Conservation (phyloP, 2,113 vertebrate genomes). For the Passer montanus region DNA sequence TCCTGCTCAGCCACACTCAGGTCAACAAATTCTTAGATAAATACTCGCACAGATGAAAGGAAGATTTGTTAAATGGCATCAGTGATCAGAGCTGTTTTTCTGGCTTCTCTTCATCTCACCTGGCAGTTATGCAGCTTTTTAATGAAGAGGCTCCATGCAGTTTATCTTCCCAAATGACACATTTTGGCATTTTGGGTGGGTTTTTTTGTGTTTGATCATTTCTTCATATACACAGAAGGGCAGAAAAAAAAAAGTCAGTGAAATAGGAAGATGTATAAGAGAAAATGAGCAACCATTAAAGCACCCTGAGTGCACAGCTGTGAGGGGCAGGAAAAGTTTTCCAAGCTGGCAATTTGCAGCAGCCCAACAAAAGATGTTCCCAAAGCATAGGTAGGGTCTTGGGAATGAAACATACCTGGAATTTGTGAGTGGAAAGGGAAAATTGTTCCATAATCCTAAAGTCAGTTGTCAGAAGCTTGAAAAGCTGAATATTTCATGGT, state of each 20-base stretch:
- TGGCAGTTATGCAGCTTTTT: neutral
- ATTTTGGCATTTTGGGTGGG: neutral
- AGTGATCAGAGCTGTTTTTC: neutral
- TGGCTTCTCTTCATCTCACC: neutral
- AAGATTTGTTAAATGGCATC: neutral
- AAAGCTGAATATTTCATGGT: neutral
- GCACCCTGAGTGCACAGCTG: neutral
- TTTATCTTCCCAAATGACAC: neutral
- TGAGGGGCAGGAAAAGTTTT: neutral
- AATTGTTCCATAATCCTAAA: neutral
- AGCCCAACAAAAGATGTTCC: neutral
- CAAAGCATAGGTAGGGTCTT: neutral
- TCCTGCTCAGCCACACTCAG: neutral
- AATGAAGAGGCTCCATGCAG: neutral
- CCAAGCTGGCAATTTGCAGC: neutral
- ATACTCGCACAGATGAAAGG: neutral
- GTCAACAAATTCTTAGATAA: neutral
- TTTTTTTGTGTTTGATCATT: neutral
- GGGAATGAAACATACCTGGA: neutral
- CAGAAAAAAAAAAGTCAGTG: rapidly evolving
- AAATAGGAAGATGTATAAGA: neutral
- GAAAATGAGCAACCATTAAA: neutral
- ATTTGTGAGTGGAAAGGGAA: neutral
- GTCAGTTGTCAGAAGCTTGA: neutral
- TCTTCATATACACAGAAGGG: neutral